phyloP scores from a whole-genome alignment of 1,140 invertebrate species.

The Pemphigus obesinymphae region DNA sequence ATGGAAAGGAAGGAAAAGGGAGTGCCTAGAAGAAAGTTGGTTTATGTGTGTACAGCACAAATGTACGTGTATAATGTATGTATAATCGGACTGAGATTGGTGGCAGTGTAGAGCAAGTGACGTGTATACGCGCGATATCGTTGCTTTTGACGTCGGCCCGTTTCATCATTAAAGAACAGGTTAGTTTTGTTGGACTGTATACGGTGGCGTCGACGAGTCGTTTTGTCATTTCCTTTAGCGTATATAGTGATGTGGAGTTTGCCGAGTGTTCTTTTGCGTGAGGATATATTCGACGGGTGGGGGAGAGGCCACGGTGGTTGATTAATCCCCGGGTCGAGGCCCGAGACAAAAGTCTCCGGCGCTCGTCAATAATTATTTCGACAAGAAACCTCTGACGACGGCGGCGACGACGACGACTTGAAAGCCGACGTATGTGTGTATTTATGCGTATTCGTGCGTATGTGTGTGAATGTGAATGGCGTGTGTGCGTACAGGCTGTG shows the following conservation, averaged over 20 bases:
- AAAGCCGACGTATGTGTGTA: neutral
- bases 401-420: neutral
- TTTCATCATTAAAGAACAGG: neutral
- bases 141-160: slow-evolving; percentile 4
- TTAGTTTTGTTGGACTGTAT: neutral
- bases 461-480: neutral
- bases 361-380: slow-evolving; percentile 42
- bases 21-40: too few relatives aligned
- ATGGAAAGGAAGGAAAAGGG: too few relatives aligned
- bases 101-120: neutral
- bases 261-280: neutral
- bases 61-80: neutral
- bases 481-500: neutral
- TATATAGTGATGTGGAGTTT: neutral
- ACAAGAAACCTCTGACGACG: slow-evolving; percentile 23
- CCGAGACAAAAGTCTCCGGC: slow-evolving; percentile 39
- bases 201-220: neutral
- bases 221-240: slow-evolving; percentile 16
- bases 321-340: slow-evolving; percentile 35
- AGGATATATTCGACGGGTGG: neutral
- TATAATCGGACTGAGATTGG: neutral
- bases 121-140: neutral
- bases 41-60: too few relatives aligned
- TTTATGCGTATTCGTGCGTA: neutral
- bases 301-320: neutral